phyloP scores from a whole-genome alignment of 2,888 invertebrate species.

The Apodemia duryi region DNA sequence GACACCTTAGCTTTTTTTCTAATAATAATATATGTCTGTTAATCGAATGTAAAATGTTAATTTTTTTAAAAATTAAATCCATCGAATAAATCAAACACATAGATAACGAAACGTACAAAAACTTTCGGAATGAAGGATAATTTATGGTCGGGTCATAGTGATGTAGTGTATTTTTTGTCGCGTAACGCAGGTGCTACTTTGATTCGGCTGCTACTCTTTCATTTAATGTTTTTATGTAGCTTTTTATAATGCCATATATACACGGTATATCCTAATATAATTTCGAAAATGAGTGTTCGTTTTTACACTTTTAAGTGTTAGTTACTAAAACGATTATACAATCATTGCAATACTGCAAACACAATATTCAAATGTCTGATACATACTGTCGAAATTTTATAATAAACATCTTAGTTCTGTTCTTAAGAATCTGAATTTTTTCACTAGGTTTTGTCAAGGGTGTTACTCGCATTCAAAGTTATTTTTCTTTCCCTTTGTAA shows the following conservation, averaged over 20 bases:
- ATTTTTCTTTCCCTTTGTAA: too few species aligned
- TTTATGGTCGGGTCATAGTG: slow-evolving; percentile 38
- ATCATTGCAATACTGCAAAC: too few species aligned
- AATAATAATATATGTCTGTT: neutral
- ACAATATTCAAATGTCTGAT: too few species aligned
- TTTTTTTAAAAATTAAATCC: neutral
- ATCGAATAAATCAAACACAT: neutral
- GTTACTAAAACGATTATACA: too few species aligned
- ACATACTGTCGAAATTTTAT: too few species aligned
- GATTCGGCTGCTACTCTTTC: slow-evolving; percentile 39
- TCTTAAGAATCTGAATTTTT: too few species aligned
- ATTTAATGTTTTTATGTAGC: slow-evolving; percentile 40
- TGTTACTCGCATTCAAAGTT: too few species aligned
- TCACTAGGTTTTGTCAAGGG: too few species aligned
- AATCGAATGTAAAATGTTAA: neutral
- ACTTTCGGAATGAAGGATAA: slow-evolving; percentile 30
- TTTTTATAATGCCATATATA: slow-evolving; percentile 35
- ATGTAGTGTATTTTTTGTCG: slow-evolving; percentile 52
- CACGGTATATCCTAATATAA: slow-evolving; percentile 15
- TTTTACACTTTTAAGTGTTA: too few species aligned
- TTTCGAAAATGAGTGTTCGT: too few species aligned
- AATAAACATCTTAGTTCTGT: too few species aligned
- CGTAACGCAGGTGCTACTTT: slow-evolving; percentile 64
- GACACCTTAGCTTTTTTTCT: too few species aligned
- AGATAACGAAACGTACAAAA: slow-evolving; percentile 9